A percentile compares a stretch with the other conserved stretches of the same genome.
These are phyloP conservation scores for Ceratotherium simum DNA, from an alignment of 2,113 vertebrate species.

Conservation along the genomic window DNA sequence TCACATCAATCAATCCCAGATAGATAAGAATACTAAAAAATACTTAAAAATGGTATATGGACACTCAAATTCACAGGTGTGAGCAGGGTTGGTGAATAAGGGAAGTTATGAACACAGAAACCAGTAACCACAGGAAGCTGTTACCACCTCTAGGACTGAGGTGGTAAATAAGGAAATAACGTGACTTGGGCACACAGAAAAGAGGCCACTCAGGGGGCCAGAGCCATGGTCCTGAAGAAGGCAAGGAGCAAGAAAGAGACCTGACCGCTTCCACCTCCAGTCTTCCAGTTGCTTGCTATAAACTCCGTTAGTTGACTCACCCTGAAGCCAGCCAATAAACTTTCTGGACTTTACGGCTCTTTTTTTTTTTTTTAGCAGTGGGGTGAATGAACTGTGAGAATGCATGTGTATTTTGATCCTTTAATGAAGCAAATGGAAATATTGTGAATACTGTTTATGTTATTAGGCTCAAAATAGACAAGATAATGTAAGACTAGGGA, in stretches of 20 bases:
- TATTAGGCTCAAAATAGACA: neutral
- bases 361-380: neutral
- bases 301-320: neutral
- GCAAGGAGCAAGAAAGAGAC: neutral
- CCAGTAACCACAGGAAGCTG: neutral
- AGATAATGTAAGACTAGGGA: neutral
- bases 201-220: too few relatives aligned
- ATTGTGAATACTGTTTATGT: neutral
- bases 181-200: too few relatives aligned
- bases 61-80: neutral
- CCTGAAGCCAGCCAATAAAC: neutral
- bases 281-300: neutral
- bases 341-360: neutral
- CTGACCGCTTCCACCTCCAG: fast-evolving
- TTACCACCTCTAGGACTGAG: neutral
- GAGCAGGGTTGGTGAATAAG: neutral
- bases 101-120: neutral
- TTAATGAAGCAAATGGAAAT: neutral
- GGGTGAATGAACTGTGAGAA: neutral
- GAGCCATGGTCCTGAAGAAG: neutral
- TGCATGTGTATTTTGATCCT: neutral
- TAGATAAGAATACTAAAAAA: neutral
- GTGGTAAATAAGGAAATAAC: neutral
- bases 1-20: neutral
- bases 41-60: neutral